Evolutionary conservation across 2,888 invertebrate genomes (phyloP).

Genomic region (Vesta saturnalis): DNA sequence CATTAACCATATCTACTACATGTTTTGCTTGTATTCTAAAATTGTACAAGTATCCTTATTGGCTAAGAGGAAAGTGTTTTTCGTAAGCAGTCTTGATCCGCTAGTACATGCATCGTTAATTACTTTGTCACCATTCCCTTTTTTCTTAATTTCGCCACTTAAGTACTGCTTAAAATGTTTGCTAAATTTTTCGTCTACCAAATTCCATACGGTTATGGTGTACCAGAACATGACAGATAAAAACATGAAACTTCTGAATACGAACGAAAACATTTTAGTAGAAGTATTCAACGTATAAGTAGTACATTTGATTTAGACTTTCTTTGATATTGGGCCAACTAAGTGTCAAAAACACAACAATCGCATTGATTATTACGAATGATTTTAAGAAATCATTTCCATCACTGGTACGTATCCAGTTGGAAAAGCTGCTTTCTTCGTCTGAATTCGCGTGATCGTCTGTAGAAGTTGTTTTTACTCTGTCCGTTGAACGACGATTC

Average conservation of each 20-base stretch:
- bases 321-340: slow-evolving; percentile 78
- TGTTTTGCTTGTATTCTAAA: slow-evolving; percentile 15
- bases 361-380: slow-evolving; percentile 81
- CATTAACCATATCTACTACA: too few species aligned
- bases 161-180: slow-evolving; percentile 74
- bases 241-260: slow-evolving; percentile 73
- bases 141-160: slow-evolving; percentile 59
- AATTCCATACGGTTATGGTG: slow-evolving; percentile 73
- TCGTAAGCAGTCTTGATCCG: slow-evolving; percentile 15
- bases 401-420: slow-evolving; percentile 66
- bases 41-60: slow-evolving; percentile 16
- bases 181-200: slow-evolving; percentile 80
- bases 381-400: slow-evolving; percentile 81
- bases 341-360: slow-evolving; percentile 76
- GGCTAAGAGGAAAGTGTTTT: slow-evolving; percentile 8
- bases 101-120: slow-evolving; percentile 14
- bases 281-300: slow-evolving; percentile 52
- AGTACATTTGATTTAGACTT: slow-evolving; percentile 63
- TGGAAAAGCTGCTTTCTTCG: slow-evolving; percentile 54
- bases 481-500: background rate
- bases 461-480: background rate
- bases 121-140: background rate
- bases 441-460: slow-evolving; percentile 47
- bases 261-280: slow-evolving; percentile 68
- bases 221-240: slow-evolving; percentile 78